phyloP scores from a whole-genome alignment of 2,113 vertebrate genomes.

The Uropsilus gracilis region DNA sequence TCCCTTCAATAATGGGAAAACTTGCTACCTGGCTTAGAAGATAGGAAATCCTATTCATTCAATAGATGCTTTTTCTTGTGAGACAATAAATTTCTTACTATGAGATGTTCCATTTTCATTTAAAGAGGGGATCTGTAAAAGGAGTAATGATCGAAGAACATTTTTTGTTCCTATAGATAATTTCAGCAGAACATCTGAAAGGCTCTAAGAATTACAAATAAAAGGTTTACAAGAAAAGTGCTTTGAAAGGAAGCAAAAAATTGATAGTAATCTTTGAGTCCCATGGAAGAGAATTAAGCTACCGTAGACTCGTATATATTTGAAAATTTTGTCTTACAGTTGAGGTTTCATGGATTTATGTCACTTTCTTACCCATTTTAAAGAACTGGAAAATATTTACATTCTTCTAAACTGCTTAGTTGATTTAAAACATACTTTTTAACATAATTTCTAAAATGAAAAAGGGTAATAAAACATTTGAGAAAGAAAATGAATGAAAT shows the following conservation, averaged over 20 bases:
- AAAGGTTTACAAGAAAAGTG: neutral
- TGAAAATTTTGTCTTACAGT: neutral
- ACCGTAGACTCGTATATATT: neutral
- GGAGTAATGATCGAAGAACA: neutral
- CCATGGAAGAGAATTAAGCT: neutral
- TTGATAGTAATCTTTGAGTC: neutral
- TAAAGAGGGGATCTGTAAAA: neutral
- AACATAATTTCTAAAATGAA: constrained; percentile 42
- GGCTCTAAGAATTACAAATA: constrained; percentile 7
- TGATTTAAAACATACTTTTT: neutral
- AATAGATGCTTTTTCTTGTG: neutral
- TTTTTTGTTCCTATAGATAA: constrained; percentile 54
- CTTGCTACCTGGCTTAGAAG: neutral
- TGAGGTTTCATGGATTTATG: neutral
- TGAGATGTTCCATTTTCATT: constrained; percentile 23
- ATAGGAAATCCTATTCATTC: neutral
- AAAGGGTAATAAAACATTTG: constrained; percentile 58
- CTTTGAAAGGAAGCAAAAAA: neutral
- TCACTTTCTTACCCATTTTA: constrained; percentile 35
- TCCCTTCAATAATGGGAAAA: neutral
- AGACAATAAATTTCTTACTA: neutral
- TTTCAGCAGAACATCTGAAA: constrained; percentile 44
- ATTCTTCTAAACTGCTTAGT: constrained; percentile 40
- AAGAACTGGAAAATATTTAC: neutral
- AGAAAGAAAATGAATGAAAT: constrained; percentile 43